Percentiles rank a stretch among this genome's conserved stretches.
Evolutionary conservation across 2,797 vertebrate species (phyloP).

Genomic region (Gadopsis marmoratus): DNA sequence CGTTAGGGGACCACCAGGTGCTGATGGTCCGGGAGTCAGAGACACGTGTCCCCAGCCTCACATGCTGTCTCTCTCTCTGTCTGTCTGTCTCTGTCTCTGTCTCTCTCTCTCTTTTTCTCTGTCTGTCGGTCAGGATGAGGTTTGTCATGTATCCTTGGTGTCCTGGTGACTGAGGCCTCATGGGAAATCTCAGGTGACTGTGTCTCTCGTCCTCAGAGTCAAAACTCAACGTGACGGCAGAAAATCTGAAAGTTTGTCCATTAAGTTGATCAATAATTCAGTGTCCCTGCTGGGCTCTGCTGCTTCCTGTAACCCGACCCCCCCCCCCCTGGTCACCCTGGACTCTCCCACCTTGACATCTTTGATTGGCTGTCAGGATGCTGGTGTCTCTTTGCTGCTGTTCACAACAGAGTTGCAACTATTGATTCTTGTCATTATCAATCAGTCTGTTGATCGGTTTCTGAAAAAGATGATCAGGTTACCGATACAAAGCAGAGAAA

Average conservation of each 20-base stretch:
- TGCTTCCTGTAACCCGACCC: slow-evolving; percentile 69
- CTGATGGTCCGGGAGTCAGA: no score
- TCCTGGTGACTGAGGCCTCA: slow-evolving; percentile 48
- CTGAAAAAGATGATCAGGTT: background rate
- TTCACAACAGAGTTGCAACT: background rate
- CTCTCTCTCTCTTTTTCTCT: slow-evolving; percentile 79
- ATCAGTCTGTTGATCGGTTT: background rate
- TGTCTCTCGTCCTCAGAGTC: slow-evolving; percentile 28
- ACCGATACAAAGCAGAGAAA: no score
- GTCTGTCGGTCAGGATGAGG: background rate
- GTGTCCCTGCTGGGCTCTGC: slow-evolving; percentile 45
- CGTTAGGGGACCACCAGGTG: no score
- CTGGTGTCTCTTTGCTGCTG: background rate
- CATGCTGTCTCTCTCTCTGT: background rate
- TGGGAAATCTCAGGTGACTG: slow-evolving; percentile 71
- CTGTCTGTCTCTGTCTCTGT: background rate
- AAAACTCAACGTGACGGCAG: slow-evolving; percentile 43
- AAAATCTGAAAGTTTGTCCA: slow-evolving; percentile 60
- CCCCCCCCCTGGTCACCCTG: background rate
- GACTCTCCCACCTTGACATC: slow-evolving; percentile 5
- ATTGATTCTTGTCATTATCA: background rate
- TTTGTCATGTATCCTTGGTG: slow-evolving; percentile 26
- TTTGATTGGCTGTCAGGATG: slow-evolving; percentile 16
- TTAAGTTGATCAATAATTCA: slow-evolving; percentile 78
- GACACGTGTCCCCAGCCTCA: no score